phyloP scores from a whole-genome alignment of 2,888 invertebrate genomes.

The Tinea trinotella region DNA sequence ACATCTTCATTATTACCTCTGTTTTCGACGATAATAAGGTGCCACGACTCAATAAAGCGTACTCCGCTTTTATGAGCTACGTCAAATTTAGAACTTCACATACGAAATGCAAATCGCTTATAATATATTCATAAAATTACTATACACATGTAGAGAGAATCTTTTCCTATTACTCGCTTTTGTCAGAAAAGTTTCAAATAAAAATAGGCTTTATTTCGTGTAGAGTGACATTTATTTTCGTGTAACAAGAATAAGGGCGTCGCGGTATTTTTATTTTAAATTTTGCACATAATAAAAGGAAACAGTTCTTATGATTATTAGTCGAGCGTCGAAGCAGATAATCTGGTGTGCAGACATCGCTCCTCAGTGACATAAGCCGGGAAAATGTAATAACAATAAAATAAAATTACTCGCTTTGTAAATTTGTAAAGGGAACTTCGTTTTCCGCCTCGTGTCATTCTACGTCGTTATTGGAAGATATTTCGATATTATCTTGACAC shows the following conservation, averaged over 20 bases:
- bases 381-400: slow-evolving; percentile 73
- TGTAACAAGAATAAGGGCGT: slow-evolving; percentile 19
- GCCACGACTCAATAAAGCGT: slow-evolving; percentile 15
- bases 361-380: slow-evolving; percentile 68
- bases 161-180: slow-evolving; percentile 40
- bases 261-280: slow-evolving; percentile 54
- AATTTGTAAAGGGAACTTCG: slow-evolving; percentile 66
- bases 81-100: slow-evolving; percentile 26
- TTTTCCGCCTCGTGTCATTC: slow-evolving; percentile 60
- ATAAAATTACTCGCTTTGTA: slow-evolving; percentile 71
- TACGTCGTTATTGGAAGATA: slow-evolving; percentile 53
- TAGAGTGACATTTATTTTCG: slow-evolving; percentile 28
- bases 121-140: slow-evolving; percentile 61
- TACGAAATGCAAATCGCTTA: slow-evolving; percentile 47
- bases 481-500: slow-evolving; percentile 13
- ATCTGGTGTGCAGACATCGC: slow-evolving; percentile 61
- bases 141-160: slow-evolving; percentile 51
- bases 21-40: slow-evolving; percentile 27
- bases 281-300: slow-evolving; percentile 70
- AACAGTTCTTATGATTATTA: slow-evolving; percentile 72
- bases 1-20: slow-evolving; percentile 67
- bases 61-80: slow-evolving; percentile 30
- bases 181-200: slow-evolving; percentile 28
- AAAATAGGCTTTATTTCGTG: slow-evolving; percentile 40
- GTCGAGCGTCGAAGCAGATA: slow-evolving; percentile 66